Conservation (phyloP, 1,140 invertebrate genomes). For the Thrips palmi region DNA sequence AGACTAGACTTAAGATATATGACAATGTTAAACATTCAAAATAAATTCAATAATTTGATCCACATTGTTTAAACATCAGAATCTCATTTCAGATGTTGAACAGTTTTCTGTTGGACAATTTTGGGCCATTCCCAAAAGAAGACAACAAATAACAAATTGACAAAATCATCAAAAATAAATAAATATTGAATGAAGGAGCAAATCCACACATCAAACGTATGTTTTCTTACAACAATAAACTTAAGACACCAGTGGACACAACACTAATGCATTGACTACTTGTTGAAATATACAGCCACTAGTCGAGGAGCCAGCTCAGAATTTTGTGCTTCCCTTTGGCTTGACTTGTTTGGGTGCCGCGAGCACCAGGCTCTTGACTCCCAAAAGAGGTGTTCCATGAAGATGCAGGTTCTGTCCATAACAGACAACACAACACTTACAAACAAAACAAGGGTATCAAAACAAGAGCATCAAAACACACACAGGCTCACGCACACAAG, state of each 20-base stretch:
- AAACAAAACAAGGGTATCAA: conserved; percentile 4
- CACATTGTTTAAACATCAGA: too few species aligned
- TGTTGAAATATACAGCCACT: neutral
- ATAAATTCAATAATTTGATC: too few species aligned
- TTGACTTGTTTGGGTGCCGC: neutral
- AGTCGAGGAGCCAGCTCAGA: neutral
- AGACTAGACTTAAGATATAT: too few species aligned
- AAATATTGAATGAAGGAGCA: too few species aligned
- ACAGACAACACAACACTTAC: neutral
- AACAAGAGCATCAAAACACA: conserved; percentile 7
- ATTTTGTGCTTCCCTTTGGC: neutral
- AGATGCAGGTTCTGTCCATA: conserved; percentile 5
- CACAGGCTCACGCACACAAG: neutral
- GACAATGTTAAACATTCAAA: too few species aligned
- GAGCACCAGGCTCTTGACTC: neutral
- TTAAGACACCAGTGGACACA: conserved; percentile 6
- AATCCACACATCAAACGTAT: too few species aligned
- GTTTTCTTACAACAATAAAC: too few species aligned
- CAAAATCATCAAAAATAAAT: too few species aligned
- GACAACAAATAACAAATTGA: too few species aligned
- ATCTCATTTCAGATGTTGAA: too few species aligned
- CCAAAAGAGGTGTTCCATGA: conserved; percentile 7
- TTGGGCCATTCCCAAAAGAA: too few species aligned
- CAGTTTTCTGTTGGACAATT: too few species aligned
- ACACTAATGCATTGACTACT: neutral